phyloP scores from a whole-genome alignment of 2,888 invertebrate species.

The Troglohyphantes excavatus region DNA sequence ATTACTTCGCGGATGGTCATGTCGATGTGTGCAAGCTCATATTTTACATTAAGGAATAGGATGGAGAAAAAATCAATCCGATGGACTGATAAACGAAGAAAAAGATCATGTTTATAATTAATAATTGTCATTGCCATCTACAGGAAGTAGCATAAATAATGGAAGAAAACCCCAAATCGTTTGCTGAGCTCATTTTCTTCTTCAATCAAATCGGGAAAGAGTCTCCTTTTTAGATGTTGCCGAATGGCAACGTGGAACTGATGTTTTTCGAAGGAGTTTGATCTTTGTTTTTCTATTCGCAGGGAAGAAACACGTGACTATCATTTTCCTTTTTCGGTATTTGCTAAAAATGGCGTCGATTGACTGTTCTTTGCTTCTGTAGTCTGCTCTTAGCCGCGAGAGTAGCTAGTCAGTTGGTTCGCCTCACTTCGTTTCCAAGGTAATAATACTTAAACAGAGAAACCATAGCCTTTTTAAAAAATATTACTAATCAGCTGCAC shows the following conservation, averaged over 20 bases:
- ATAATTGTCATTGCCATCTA: constrained; percentile 50
- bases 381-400: constrained; percentile 74
- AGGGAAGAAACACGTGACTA: constrained; percentile 42
- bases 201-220: constrained; percentile 42
- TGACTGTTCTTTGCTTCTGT: constrained; percentile 75
- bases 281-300: constrained; percentile 20
- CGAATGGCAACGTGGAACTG: constrained; percentile 27
- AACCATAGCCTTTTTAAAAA: constrained; percentile 66
- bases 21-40: constrained; percentile 59
- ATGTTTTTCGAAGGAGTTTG: constrained; percentile 30
- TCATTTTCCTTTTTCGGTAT: constrained; percentile 67
- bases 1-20: constrained; percentile 26
- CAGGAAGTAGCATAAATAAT: constrained; percentile 3
- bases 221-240: constrained; percentile 25
- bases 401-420: constrained; percentile 69
- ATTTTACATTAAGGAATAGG: constrained; percentile 51
- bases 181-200: constrained; percentile 49
- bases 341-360: constrained; percentile 44
- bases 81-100: constrained; percentile 25
- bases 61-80: neutral
- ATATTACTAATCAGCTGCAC: constrained; percentile 32
- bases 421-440: constrained; percentile 66
- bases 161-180: constrained; percentile 19
- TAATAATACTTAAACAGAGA: constrained; percentile 43
- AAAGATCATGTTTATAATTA: constrained; percentile 40